Conservation (phyloP, 2,113 vertebrate genomes). For the Colius striatus region DNA sequence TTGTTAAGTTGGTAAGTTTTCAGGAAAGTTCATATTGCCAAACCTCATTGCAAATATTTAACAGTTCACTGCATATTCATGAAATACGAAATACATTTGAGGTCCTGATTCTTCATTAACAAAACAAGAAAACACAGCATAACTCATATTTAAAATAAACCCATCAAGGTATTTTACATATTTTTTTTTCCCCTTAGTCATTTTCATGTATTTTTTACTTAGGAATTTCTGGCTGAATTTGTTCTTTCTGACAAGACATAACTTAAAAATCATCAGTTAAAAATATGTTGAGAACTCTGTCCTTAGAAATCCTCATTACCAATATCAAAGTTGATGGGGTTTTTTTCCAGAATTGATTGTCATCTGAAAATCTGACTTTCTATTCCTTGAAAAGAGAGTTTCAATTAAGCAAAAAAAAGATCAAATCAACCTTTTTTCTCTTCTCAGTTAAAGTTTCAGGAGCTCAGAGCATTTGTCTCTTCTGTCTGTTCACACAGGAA, state of each 20-base stretch:
- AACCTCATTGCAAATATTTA: slow-evolving; percentile 19
- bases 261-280: not conserved
- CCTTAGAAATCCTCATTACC: not conserved
- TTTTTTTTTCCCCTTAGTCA: not conserved
- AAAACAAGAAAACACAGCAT: slow-evolving; percentile 53
- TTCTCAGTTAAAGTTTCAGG: not conserved
- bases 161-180: not conserved
- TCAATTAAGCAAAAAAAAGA: rapidly evolving
- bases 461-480: not conserved
- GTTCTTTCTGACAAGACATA: not conserved
- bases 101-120: slow-evolving; percentile 48
- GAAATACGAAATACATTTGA: slow-evolving; percentile 48
- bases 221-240: not conserved
- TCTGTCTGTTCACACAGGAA: not conserved
- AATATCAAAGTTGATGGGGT: not conserved
- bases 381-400: not conserved
- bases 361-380: not conserved
- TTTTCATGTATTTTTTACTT: slow-evolving; percentile 20
- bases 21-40: not conserved
- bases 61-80: slow-evolving; percentile 51
- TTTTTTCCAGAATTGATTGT: not conserved
- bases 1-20: slow-evolving; percentile 21
- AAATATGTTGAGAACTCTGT: not conserved
- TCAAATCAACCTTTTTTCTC: not conserved
- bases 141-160: slow-evolving; percentile 35